phyloP scores from a whole-genome alignment of 2,888 invertebrate genomes.

The Strigamia transsilvanica region DNA sequence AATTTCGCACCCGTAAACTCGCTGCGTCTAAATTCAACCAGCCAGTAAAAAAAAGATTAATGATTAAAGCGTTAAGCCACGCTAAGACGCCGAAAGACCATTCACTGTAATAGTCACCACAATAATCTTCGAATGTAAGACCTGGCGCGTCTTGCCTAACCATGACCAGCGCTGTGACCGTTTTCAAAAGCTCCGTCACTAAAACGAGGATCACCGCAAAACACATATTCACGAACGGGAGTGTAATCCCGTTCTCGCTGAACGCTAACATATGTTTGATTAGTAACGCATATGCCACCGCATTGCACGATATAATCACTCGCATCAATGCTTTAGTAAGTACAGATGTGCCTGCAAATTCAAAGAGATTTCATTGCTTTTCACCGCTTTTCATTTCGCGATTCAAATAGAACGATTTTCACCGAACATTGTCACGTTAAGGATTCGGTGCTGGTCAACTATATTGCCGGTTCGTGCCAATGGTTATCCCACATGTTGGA shows the following conservation, averaged over 20 bases:
- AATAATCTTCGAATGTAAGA: too few relatives aligned
- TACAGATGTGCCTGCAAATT: neutral
- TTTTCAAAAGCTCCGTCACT: neutral
- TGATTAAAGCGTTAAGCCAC: neutral
- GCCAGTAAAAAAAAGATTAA: neutral
- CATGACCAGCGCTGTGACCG: neutral
- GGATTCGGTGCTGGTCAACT: too few relatives aligned
- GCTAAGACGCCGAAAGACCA: neutral
- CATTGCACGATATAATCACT: neutral
- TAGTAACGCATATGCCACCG: neutral
- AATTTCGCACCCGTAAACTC: neutral
- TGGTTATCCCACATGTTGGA: too few relatives aligned
- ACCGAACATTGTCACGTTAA: too few relatives aligned
- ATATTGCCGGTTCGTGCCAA: too few relatives aligned
- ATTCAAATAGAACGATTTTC: neutral
- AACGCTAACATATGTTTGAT: neutral
- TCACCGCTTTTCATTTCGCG: neutral
- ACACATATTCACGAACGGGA: too few relatives aligned
- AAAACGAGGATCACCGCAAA: neutral
- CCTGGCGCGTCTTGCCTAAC: neutral
- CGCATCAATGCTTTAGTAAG: neutral
- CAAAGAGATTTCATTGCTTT: too few relatives aligned
- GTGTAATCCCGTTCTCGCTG: neutral
- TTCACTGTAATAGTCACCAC: neutral
- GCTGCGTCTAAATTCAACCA: neutral